These are phyloP conservation scores for Cebus imitator DNA, from an alignment of 2,113 vertebrate species.

Conservation along the genomic window DNA sequence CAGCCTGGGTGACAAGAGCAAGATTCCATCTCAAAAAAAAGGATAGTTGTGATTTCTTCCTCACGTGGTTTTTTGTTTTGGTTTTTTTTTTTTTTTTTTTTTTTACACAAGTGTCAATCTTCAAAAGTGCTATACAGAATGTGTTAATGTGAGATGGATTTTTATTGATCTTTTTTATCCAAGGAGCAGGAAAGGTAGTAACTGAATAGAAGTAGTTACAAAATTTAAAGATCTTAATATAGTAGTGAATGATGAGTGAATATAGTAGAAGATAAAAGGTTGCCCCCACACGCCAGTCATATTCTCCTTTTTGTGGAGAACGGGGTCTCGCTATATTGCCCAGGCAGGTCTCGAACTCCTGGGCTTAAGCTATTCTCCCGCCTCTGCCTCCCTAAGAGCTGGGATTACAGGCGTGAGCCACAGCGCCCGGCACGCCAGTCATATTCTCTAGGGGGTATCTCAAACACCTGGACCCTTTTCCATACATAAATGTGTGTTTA, in stretches of 20 bases:
- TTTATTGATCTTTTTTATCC: neutral
- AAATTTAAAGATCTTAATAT: neutral
- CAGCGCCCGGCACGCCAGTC: neutral
- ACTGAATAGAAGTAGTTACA: neutral
- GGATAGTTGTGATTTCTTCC: neutral
- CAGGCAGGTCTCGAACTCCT: no score
- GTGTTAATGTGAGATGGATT: neutral
- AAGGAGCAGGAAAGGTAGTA: neutral
- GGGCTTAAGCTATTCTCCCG: no score
- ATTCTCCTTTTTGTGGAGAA: no score
- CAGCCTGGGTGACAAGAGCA: no score
- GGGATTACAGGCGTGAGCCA: no score
- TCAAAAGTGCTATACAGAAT: neutral
- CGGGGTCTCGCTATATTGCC: no score
- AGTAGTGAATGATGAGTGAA: neutral
- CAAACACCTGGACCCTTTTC: neutral
- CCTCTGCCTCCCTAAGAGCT: no score
- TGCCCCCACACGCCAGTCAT: neutral
- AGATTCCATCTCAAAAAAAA: no score
- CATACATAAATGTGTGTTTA: neutral
- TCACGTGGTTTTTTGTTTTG: neutral
- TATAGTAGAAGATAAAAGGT: neutral
- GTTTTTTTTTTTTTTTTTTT: constrained; percentile 36
- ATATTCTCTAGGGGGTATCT: neutral
- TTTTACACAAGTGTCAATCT: neutral